Evolutionary conservation across 2,888 invertebrate genomes (phyloP).

Genomic region (Athrips mouffetella): DNA sequence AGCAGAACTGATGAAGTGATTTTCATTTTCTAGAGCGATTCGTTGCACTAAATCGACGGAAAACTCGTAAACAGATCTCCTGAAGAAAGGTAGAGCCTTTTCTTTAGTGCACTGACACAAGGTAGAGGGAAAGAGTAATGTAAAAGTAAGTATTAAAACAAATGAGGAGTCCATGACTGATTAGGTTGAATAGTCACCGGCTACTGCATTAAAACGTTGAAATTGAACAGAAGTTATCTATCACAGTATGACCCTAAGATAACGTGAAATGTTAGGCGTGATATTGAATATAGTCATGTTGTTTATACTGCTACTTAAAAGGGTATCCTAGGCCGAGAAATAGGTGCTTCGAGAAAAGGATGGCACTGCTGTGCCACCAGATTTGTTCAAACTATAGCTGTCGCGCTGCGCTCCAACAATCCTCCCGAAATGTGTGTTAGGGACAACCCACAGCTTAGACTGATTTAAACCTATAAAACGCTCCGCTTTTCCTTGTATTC

Average conservation of each 20-base stretch:
- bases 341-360: no score
- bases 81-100: conserved; percentile 26
- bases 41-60: conserved; percentile 38
- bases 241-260: conserved; percentile 5
- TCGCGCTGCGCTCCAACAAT: no score
- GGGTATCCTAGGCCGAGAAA: no score
- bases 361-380: no score
- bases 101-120: conserved; percentile 30
- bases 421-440: no score
- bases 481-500: no score
- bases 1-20: conserved; percentile 57
- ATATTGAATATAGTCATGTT: no score
- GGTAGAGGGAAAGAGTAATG: conserved; percentile 25
- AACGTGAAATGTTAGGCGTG: no score
- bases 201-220: conserved; percentile 9
- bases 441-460: no score
- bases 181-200: neutral
- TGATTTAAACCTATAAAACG: no score
- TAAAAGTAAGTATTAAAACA: neutral
- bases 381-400: no score
- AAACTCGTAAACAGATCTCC: conserved; percentile 40
- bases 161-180: conserved; percentile 11
- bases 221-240: conserved; percentile 8
- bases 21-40: conserved; percentile 49
- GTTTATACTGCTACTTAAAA: no score